phyloP scores from a whole-genome alignment of 2,113 vertebrate species.

The Noturus placidus region DNA sequence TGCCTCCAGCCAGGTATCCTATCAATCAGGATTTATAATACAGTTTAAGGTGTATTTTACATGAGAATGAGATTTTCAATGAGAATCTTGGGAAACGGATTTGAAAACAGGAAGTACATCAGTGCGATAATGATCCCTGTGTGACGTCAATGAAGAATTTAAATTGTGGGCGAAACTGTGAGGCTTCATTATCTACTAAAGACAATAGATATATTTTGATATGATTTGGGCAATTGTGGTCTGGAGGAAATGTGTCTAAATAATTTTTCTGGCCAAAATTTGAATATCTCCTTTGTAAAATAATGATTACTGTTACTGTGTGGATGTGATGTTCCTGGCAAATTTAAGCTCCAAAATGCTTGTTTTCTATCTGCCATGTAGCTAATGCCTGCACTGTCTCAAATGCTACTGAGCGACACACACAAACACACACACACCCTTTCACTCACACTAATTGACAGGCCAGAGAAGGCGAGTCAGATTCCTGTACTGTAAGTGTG shows the following conservation, averaged over 20 bases:
- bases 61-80: too few relatives aligned
- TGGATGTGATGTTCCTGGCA: background rate
- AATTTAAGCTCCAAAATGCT: conserved; percentile 17
- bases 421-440: background rate
- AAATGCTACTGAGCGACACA: background rate
- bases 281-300: background rate
- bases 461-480: conserved; percentile 19
- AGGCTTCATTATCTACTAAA: background rate
- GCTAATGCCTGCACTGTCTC: conserved; percentile 22
- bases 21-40: background rate
- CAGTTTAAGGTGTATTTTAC: background rate
- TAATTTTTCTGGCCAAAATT: background rate
- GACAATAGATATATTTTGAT: background rate
- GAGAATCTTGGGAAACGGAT: background rate
- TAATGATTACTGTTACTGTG: background rate
- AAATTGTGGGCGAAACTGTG: background rate
- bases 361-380: conserved; percentile 34
- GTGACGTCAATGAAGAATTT: background rate
- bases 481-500: conserved; percentile 18
- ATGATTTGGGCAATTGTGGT: background rate
- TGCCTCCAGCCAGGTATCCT: too few relatives aligned
- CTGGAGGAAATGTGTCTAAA: background rate
- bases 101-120: background rate
- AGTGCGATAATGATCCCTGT: background rate
- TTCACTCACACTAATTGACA: conserved; percentile 46